Percentiles rank a stretch among this genome's conserved stretches.
phyloP scores from a whole-genome alignment of 2,888 invertebrate genomes.

The Agrochola lota region DNA sequence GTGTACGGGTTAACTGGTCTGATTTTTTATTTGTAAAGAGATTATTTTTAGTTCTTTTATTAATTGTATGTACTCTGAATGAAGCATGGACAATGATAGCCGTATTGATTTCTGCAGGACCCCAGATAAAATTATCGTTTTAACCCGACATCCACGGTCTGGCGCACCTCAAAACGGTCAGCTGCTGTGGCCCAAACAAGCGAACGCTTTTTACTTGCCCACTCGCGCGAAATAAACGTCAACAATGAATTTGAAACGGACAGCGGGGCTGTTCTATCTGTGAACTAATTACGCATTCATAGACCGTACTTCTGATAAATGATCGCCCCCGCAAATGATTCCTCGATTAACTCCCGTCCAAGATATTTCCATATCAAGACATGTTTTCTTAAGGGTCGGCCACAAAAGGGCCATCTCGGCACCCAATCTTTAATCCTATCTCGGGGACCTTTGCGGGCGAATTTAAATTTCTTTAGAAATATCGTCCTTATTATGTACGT shows the following conservation, averaged over 20 bases:
- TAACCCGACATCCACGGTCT: conserved; percentile 82
- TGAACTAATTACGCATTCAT: conserved; percentile 86
- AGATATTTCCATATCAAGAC: conserved; percentile 91
- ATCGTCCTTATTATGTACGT: conserved; percentile 90
- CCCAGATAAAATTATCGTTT: conserved; percentile 86
- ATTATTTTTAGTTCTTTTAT: conserved; percentile 38
- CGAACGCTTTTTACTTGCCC: conserved; percentile 80
- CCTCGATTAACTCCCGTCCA: conserved; percentile 86
- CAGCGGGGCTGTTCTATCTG: conserved; percentile 73
- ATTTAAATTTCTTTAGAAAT: conserved; percentile 91
- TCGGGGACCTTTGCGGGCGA: conserved; percentile 90
- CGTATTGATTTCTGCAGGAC: conserved; percentile 76
- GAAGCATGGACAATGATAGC: conserved; percentile 69
- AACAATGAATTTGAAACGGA: conserved; percentile 77
- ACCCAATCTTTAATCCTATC: conserved; percentile 91
- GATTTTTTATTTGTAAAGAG: conserved; percentile 23
- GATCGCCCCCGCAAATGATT: conserved; percentile 88
- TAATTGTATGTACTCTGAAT: conserved; percentile 36
- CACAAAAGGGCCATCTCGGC: conserved; percentile 90
- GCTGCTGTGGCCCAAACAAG: conserved; percentile 81
- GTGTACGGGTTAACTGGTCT: conserved; percentile 9
- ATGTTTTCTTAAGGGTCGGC: conserved; percentile 90
- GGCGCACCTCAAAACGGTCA: conserved; percentile 83
- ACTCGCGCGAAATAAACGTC: conserved; percentile 85
- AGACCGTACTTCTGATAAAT: conserved; percentile 86